Evolutionary conservation across 2,113 vertebrate species (phyloP), one percentile per base, ranked within the genome.

Genomic region (Malaclemys terrapin): DNA sequence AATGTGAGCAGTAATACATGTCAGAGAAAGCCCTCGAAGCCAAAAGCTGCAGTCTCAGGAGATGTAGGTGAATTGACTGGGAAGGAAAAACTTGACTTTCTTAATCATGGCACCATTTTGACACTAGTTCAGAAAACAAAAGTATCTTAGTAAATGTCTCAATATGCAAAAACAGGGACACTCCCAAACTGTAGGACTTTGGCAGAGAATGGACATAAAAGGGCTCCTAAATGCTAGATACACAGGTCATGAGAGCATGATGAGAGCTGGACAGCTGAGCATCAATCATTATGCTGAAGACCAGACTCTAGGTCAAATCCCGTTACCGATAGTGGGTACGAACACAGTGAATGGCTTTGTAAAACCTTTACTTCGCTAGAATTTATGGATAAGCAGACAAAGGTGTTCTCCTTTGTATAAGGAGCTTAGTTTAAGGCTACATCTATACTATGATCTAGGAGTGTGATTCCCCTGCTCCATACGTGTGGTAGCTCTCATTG

Each of bases 241-340:
- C 52, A 29, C 19, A 87, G 91, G 93, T 97, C 94, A 88, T 11
- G 59, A 91, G 50, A 90, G n/a, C 88, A 80, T 54, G 54, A 94
- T 72, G 29, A 93, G 76, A 54, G 29, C 16, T 13, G 89, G 90
- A 91, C 82, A 97, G n/a, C 2, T 27, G 65, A 89, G 20, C 94
- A 96, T 96, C 93, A 62, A 88, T 98, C 96, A 97, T 35, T 72
- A 27, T 76, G 65, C 29, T 94, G 84, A 96, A 90, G 87, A 96
- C 5, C 1, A 87, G 35, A 94, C 87, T 90, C 52, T 95, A 87
- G 83, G 80, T 97, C 90, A 91, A 92, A 97, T 94, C 29, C 91
- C 94, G 93, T 97, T 91, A 91, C 82, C 14, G 69, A 4, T 4
- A 49, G n/a, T 72, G 52, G 24, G 42, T 96, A 96, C 95, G 62